Conservation (phyloP, 2,888 invertebrate genomes). For the Linnaemya vulpina region DNA sequence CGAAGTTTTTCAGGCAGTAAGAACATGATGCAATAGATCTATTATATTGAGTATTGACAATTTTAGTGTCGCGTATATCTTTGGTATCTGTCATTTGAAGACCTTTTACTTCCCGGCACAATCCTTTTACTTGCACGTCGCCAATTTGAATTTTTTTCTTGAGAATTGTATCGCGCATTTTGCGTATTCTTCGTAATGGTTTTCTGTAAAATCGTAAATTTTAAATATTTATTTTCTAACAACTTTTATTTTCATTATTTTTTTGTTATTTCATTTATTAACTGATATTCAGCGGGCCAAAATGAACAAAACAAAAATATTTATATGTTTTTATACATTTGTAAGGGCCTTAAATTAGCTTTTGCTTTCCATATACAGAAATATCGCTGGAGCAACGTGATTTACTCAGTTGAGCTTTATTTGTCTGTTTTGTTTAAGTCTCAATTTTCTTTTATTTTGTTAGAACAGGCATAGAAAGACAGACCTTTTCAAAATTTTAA, state of each 20-base stretch:
- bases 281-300: too few species aligned
- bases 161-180: slow-evolving; percentile 87
- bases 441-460: too few species aligned
- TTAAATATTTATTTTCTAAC: neutral
- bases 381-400: too few species aligned
- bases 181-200: slow-evolving; percentile 87
- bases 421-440: too few species aligned
- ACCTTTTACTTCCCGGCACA: slow-evolving; percentile 80
- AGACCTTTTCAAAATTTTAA: too few species aligned
- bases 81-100: slow-evolving; percentile 74
- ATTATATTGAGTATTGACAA: slow-evolving; percentile 77
- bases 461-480: too few species aligned
- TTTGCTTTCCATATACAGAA: too few species aligned
- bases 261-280: neutral
- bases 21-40: slow-evolving; percentile 86
- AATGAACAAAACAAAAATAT: too few species aligned
- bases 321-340: too few species aligned
- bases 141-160: slow-evolving; percentile 87
- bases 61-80: slow-evolving; percentile 51
- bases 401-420: too few species aligned
- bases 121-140: slow-evolving; percentile 83
- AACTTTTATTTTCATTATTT: neutral
- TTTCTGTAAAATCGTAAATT: slow-evolving; percentile 84
- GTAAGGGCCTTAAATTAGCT: too few species aligned
- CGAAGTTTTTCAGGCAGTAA: slow-evolving; percentile 88